Conservation (phyloP, 2,113 vertebrate genomes). For the Dromiciops gliroides region DNA sequence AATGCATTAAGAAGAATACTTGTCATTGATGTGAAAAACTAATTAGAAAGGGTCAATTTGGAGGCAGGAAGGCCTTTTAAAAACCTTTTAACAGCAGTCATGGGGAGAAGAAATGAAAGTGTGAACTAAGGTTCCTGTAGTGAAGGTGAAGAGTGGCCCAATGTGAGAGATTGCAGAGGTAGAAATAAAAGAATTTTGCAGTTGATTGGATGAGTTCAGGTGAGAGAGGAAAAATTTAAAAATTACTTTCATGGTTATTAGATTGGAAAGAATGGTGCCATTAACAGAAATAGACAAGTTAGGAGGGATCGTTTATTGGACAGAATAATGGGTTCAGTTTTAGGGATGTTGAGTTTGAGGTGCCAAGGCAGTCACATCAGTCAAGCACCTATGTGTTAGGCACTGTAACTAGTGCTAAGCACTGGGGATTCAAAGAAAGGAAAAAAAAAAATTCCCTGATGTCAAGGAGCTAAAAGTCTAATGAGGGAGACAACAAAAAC, state of each 20-base stretch:
- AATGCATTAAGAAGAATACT: background rate
- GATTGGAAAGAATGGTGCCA: background rate
- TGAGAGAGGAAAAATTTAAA: background rate
- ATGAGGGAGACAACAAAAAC: background rate
- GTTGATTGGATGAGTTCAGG: background rate
- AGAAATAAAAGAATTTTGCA: background rate
- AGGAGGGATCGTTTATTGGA: background rate
- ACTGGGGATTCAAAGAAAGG: background rate
- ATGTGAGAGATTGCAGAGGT: background rate
- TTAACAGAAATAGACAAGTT: background rate
- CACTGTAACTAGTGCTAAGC: background rate
- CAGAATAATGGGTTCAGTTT: background rate
- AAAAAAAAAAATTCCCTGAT: background rate
- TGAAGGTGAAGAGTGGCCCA: background rate
- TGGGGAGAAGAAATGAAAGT: background rate
- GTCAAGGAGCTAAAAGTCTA: too few species aligned
- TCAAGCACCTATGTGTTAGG: too few species aligned
- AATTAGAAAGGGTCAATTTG: background rate
- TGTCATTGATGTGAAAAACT: background rate
- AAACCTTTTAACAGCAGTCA: background rate
- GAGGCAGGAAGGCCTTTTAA: background rate
- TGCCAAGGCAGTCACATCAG: background rate
- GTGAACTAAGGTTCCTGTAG: background rate
- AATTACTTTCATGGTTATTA: background rate
- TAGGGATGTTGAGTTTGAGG: conserved; percentile 22